Percentiles rank a stretch among this genome's conserved stretches.
phyloP scores from a whole-genome alignment of 2,797 vertebrate species.

The Parotocinclus haroldoi region DNA sequence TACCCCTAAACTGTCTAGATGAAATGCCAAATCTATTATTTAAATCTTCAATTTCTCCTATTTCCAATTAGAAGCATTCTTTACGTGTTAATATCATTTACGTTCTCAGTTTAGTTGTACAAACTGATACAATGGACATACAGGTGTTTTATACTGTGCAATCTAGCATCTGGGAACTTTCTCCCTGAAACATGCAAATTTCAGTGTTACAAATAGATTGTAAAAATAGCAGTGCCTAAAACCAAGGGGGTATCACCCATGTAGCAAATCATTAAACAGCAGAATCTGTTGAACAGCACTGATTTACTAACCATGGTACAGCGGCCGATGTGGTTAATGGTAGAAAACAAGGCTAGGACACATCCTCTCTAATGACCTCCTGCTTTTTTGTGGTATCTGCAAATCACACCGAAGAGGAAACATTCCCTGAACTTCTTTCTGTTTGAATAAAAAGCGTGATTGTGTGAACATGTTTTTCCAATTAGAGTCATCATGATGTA shows the following conservation, averaged over 20 bases:
- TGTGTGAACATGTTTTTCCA: constrained; percentile 33
- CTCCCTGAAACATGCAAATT: no score
- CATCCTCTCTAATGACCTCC: constrained; percentile 6
- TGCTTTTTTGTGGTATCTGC: constrained; percentile 23
- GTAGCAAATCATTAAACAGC: neutral
- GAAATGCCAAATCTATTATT: no score
- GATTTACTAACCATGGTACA: constrained; percentile 1
- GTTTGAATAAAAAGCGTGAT: constrained; percentile 14
- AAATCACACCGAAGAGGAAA: constrained; percentile 22
- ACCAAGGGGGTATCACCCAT: neutral
- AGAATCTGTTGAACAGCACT: neutral
- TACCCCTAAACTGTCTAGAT: no score
- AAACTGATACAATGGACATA: no score
- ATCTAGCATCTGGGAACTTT: no score
- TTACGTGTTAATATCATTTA: no score
- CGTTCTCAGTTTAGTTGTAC: no score
- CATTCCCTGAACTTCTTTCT: constrained; percentile 17
- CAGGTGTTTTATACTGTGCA: no score
- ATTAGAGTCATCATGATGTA: constrained; percentile 14
- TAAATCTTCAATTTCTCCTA: no score
- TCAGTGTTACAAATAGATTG: neutral
- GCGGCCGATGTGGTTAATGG: neutral
- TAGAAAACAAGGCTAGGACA: constrained; percentile 3
- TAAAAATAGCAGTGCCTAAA: neutral
- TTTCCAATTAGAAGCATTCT: no score